These are phyloP conservation scores for Neocrepidodera transversa DNA, from an alignment of 2,888 invertebrate genomes.

Conservation along the genomic window DNA sequence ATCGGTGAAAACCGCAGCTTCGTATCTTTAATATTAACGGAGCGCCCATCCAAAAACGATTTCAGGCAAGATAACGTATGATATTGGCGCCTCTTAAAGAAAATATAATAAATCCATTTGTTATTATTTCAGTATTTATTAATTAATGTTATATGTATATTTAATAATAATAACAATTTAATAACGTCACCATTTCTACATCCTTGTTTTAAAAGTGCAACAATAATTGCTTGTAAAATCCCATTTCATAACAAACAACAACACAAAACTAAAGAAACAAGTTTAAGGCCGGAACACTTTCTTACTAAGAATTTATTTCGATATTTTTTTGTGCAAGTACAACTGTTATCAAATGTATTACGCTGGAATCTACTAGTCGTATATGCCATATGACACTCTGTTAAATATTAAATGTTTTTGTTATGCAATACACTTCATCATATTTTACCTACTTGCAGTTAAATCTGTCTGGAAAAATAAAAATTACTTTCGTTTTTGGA, in stretches of 20 bases:
- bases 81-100: no score
- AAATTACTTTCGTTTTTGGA: slow-evolving; percentile 10
- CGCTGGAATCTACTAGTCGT: slow-evolving; percentile 13
- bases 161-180: no score
- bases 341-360: slow-evolving; percentile 32
- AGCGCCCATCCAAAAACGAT: no score
- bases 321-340: slow-evolving; percentile 27
- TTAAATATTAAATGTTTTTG: slow-evolving; percentile 4
- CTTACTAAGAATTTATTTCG: slow-evolving; percentile 32
- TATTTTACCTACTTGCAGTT: slow-evolving; percentile 7
- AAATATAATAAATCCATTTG: no score
- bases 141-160: no score
- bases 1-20: no score
- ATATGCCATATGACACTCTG: slow-evolving; percentile 28
- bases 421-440: slow-evolving; percentile 8
- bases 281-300: slow-evolving; percentile 48
- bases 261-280: slow-evolving; percentile 36
- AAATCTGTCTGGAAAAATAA: slow-evolving; percentile 6
- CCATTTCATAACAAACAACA: slow-evolving; percentile 23
- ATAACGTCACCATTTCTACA: no score
- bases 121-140: no score
- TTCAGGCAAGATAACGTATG: no score
- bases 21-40: no score
- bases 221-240: slow-evolving; percentile 1
- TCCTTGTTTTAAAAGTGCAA: background rate